Evolutionary conservation across 2,797 vertebrate species (phyloP), one percentile per base, ranked within the genome.

Genomic region (Falco columbarius): DNA sequence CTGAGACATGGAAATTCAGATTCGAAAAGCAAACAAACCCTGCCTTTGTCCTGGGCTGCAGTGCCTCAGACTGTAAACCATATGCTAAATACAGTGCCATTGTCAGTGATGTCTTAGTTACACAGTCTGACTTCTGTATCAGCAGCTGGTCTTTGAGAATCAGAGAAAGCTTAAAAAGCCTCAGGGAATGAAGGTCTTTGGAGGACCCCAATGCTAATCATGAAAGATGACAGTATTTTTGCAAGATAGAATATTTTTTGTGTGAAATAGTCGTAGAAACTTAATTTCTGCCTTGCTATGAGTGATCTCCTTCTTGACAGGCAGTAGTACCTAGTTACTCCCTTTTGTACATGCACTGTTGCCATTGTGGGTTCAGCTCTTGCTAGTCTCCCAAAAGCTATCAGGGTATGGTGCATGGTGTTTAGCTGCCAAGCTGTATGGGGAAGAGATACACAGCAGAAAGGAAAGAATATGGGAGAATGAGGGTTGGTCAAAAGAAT

Each of bases 71-170:
- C 88, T 89, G 38, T 72, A 86, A 93, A 68, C 73, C 70, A 10
- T 77, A 87, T 80, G 84, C 81, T 94, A 40, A 84, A 44, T 40
- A 36, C 79, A 76, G 40, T 71, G 80, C 46, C 2, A 20, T 42
- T 94, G 91, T 94, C 85, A 94, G 85, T 74, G 88, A 74, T 95
- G 92, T 68, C 58, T 84, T 82, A 56, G 58, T 89, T 81, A 38
- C 54, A 26, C 8, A 11, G 68, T 46, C 81, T 86, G 65, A 74
- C 72, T 96, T 73, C 59, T 85, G 0, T 47, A 56, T 77, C 77
- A 86, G 76, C 88, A 89, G 62, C 80, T 94, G 93, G 54, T 61
- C 47, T 67, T 77, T 84, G 86, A 91, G 63, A 90, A 70, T 63
- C 29, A 29, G 30, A 90, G 59, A 73, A 70, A 89, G 76, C 71